Percentiles rank a stretch among this genome's conserved stretches.
These are phyloP conservation scores for Oxyruncus cristatus DNA, from an alignment of 2,113 vertebrate genomes.

Conservation along the genomic window DNA sequence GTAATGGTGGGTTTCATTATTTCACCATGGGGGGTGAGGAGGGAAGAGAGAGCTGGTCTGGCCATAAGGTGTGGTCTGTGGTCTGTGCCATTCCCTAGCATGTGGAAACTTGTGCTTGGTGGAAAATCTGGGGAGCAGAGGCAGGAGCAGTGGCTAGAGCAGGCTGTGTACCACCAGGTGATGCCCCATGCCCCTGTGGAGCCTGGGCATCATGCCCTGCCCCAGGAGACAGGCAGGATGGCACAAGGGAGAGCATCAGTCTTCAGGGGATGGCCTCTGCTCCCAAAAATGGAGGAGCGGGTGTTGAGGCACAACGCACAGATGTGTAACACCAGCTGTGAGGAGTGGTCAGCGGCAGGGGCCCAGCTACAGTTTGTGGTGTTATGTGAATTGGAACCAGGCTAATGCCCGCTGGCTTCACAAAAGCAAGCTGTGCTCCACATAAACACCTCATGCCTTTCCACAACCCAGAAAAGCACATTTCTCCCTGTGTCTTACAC, in stretches of 20 bases:
- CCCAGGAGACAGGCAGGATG: neutral
- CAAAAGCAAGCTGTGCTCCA: neutral
- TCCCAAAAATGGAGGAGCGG: neutral
- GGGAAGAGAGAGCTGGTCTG: neutral
- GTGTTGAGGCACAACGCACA: accelerated
- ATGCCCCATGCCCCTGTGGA: accelerated
- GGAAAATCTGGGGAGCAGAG: neutral
- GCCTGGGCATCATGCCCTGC: neutral
- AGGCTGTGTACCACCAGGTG: neutral
- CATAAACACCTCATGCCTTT: neutral
- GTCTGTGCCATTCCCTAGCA: too few relatives aligned
- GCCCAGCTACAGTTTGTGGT: neutral
- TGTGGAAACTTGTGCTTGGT: neutral
- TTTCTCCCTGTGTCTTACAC: neutral
- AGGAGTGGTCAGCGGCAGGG: neutral
- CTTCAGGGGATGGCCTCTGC: neutral
- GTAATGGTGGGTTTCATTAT: accelerated
- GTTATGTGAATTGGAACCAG: neutral
- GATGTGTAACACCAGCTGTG: neutral
- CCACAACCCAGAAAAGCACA: neutral
- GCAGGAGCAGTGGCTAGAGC: neutral
- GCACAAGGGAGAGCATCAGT: neutral
- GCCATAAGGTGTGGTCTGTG: accelerated
- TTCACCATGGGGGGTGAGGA: accelerated
- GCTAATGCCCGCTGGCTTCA: accelerated